phyloP scores from a whole-genome alignment of 1,140 invertebrate species.

The Lordiphosa clarofinis region DNA sequence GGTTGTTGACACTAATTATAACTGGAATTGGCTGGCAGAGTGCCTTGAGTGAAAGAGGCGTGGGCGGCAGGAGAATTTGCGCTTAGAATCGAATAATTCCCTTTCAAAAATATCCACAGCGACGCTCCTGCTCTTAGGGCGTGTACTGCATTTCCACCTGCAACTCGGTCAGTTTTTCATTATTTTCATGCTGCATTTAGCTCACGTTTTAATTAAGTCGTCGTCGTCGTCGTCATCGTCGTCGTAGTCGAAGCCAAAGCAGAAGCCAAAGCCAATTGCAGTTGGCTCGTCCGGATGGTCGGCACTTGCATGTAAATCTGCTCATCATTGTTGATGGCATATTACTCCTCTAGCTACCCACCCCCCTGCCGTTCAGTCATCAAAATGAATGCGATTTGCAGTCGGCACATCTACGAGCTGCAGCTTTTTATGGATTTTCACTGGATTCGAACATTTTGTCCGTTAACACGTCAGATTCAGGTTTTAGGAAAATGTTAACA shows the following conservation, averaged over 20 bases:
- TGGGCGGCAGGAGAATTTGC: background rate
- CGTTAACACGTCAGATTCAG: conserved; percentile 60
- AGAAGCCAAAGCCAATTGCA: conserved; percentile 49
- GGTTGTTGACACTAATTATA: conserved; percentile 77
- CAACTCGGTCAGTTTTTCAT: conserved; percentile 77
- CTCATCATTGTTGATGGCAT: conserved; percentile 78
- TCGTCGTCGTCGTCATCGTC: conserved; percentile 32
- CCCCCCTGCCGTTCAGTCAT: conserved; percentile 5
- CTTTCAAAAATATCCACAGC: background rate
- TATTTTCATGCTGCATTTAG: conserved; percentile 78
- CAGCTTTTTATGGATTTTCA: conserved; percentile 71
- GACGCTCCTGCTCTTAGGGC: conserved; percentile 19
- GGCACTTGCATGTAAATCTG: conserved; percentile 77
- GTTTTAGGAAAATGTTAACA: conserved; percentile 45
- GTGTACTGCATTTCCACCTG: conserved; percentile 56
- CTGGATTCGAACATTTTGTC: conserved; percentile 31
- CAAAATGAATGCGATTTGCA: conserved; percentile 74
- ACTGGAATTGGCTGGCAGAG: conserved; percentile 64
- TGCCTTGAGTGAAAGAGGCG: conserved; percentile 16
- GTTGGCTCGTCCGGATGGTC: conserved; percentile 21
- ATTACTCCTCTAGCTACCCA: conserved; percentile 40
- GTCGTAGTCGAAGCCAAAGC: conserved; percentile 12
- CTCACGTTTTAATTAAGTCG: conserved; percentile 78
- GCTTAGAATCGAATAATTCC: background rate
- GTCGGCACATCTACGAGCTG: conserved; percentile 56